A percentile compares a stretch with the other conserved stretches of the same genome.
Conservation (phyloP, 2,888 invertebrate genomes). For the Caenorhabditis sp. region DNA sequence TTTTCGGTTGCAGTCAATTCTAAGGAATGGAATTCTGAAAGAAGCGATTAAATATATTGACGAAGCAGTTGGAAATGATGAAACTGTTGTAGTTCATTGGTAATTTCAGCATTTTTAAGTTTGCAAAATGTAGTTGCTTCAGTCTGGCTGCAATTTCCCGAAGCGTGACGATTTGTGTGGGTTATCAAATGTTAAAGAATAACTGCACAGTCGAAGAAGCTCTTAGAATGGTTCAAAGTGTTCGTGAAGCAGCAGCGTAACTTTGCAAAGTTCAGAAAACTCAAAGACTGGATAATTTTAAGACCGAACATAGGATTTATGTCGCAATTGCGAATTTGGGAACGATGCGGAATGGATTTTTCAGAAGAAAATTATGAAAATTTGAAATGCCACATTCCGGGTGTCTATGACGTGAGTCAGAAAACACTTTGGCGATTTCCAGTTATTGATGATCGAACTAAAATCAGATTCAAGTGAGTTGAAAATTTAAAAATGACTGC, state of each 20-base stretch:
- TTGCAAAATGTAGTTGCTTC: too few relatives aligned
- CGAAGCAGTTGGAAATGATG: slow-evolving; percentile 19
- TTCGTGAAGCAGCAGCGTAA: slow-evolving; percentile 25
- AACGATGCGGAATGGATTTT: slow-evolving; percentile 13
- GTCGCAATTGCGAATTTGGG: slow-evolving; percentile 42
- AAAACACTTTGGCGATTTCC: slow-evolving; percentile 26
- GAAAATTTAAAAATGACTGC: background rate
- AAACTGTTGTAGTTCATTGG: slow-evolving; percentile 50
- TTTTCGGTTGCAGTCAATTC: slow-evolving; percentile 2
- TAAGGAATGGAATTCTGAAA: slow-evolving; percentile 29
- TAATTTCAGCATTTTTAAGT: background rate
- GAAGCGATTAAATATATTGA: slow-evolving; percentile 10
- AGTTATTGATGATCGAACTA: slow-evolving; percentile 4
- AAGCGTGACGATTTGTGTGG: slow-evolving; percentile 45
- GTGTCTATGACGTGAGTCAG: background rate
- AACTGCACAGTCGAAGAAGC: slow-evolving; percentile 17
- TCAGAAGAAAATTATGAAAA: background rate
- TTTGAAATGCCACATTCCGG: background rate
- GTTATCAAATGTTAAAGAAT: slow-evolving; percentile 28
- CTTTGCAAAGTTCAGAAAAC: background rate
- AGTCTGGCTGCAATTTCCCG: slow-evolving; percentile 43
- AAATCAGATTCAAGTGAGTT: slow-evolving; percentile 31
- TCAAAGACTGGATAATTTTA: background rate
- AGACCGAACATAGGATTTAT: slow-evolving; percentile 45
- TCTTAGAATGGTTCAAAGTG: slow-evolving; percentile 25